Base-by-base conservation (phyloP, 2,797 vertebrate genomes). In the Periparus ater region DNA sequence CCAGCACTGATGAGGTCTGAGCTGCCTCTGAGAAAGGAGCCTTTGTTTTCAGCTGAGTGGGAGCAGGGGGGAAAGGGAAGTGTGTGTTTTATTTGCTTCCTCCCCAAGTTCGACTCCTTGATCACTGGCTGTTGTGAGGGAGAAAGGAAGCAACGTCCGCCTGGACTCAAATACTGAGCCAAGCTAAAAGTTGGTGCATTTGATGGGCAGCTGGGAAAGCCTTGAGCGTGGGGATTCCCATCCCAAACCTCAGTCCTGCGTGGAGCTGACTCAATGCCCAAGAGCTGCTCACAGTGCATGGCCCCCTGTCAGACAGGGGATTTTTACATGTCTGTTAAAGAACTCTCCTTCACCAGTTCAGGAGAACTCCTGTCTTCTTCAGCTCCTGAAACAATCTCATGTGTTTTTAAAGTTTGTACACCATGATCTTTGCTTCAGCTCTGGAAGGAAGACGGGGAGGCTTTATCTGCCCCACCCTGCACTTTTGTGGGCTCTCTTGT, bases 81-180 rank as follows among this genome's bases (percentile, higher is more conserved):
- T 13, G 17, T 91, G 80, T 85, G 68, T 95, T 92, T 63, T 85
- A 83, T 85, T 97, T 96, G 95, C 54, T 89, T 92, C 85, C 57
- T 93, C 62, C 76, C 58, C 40, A 73, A 36, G 74, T 87, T 73
- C 79, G 78, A 6, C 36, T 96, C 65, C 72, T 91, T 80, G 58
- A 62, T 97, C 79, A 34, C 62, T 90, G 82, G 19, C 84, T 74
- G 38, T 67, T 82, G 60, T 48, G 55, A 84, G 63, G 72, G 36
- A 51, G 38, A 79, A 83, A 68, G 47, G 79, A 65, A 86, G 73
- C 42, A 27, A 17, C 2, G 23, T 89, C 40, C 3, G n/a, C 58
- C 51, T 79, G 58, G 75, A 58, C 51, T 89, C 29, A 27, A 74
- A 71, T 63, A 57, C 11, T 50, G 68, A 65, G 63, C 34, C 30